phyloP scores from a whole-genome alignment of 1,140 invertebrate genomes.

The Drosophila azteca region DNA sequence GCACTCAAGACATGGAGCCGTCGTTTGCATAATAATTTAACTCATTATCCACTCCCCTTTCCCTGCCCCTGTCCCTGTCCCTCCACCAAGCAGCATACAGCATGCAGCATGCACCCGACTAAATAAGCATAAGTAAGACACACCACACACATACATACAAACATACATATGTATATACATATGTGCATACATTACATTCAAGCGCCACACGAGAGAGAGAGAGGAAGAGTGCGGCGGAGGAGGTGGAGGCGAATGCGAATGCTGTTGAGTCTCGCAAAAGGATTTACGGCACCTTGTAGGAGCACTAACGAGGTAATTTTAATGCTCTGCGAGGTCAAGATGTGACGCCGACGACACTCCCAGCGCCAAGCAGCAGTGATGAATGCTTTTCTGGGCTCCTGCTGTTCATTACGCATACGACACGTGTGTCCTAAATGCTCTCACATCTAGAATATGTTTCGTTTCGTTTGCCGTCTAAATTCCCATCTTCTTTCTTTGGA shows the following conservation, averaged over 20 bases:
- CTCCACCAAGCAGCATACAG: not conserved
- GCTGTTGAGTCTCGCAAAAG: slow-evolving; percentile 18
- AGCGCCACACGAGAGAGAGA: slow-evolving; percentile 14
- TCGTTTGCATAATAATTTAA: slow-evolving; percentile 81
- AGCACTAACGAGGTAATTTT: slow-evolving; percentile 48
- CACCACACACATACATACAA: slow-evolving; percentile 6
- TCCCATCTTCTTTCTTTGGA: too few relatives aligned
- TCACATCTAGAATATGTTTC: slow-evolving; percentile 14
- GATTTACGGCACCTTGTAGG: slow-evolving; percentile 46
- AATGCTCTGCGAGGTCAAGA: slow-evolving; percentile 39
- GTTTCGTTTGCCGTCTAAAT: slow-evolving; percentile 6
- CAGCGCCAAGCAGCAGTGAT: slow-evolving; percentile 4
- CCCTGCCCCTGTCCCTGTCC: too few relatives aligned
- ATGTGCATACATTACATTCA: too few relatives aligned
- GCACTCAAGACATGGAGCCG: slow-evolving; percentile 48
- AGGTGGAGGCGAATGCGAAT: slow-evolving; percentile 1
- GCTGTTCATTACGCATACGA: slow-evolving; percentile 44
- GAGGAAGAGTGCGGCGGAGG: not conserved
- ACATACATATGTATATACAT: too few relatives aligned
- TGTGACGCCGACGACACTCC: slow-evolving; percentile 37
- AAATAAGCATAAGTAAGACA: slow-evolving; percentile 74
- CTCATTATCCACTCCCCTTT: slow-evolving; percentile 54
- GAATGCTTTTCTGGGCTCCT: slow-evolving; percentile 26
- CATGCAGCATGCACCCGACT: slow-evolving; percentile 33
- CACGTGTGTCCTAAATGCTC: slow-evolving; percentile 33